Evolutionary conservation across 2,888 invertebrate species (phyloP), one percentile per base, ranked within the genome.

Genomic region (Teleogryllus oceanicus): DNA sequence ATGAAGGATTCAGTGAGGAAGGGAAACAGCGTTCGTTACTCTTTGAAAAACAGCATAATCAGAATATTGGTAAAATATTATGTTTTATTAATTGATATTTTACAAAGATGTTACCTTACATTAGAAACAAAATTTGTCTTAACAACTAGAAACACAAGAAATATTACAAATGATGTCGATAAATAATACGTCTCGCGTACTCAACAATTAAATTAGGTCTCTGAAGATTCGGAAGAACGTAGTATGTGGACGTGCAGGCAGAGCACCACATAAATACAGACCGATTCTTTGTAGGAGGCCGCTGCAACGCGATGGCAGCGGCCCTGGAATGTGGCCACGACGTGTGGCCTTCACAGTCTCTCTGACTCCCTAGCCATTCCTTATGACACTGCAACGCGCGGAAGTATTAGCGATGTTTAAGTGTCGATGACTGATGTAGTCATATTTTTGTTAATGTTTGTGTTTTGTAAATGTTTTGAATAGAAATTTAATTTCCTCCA

Each of bases 221-320:
- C 62, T 62, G 62, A 5, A 37, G 37, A 37, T 37, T 37, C 37
- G 37, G 37, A 37, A 37, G 37, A 37, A 37, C 37, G 37, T 62
- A 62, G n/a, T 62, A 62, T 62, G 13, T n/a, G 16, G 1, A n/a
- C 13, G 62, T 62, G 13, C n/a, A 13, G 13, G 62, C 62, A n/a
- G 62, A 62, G 62, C n/a, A 62, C 62, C 62, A n/a, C 62, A 62
- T 62, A 62, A 62, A 62, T 62, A 62, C 62, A 18, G n/a, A 62
- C 62, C 62, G 37, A 62, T 62, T 13, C n/a, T 62, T 62, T n/a
- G 62, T 62, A 62, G 62, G n/a, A 62, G 62, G 37, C 8, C 37
- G 37, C 37, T 37, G 37, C 37, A 62, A 62, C 16, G 13, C 62
- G 62, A 16, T 18, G 62, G 13, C 62, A 62, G 13, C 62, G 62